Evolutionary conservation across 1,140 invertebrate genomes (phyloP), one percentile per base, ranked within the genome.

Genomic region (Penaeus chinensis): DNA sequence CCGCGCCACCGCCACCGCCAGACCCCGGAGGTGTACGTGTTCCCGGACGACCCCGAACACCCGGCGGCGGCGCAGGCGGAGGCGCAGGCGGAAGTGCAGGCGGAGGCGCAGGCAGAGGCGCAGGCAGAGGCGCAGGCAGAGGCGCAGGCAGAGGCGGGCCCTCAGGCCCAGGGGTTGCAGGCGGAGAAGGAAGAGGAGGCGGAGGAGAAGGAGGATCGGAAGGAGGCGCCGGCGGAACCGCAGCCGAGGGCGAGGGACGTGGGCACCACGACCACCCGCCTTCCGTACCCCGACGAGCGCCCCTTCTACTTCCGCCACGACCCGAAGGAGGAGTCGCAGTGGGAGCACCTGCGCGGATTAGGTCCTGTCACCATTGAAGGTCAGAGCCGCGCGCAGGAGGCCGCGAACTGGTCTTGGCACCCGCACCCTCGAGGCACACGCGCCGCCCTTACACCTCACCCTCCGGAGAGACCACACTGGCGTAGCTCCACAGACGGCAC

Each of bases 291-390:
- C 19, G 77, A 87, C 66, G 85, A 87, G 22, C 54, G 71, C 2
- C 85, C 85, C 69, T 87, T 87, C 74, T 87, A 87, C 54, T 60
- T 82, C 77, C 85, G 80, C 10, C 71, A 82, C 18, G 85, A 82
- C 69, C n/a, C 80, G 4, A 22, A 82, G 69, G 47, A 82, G 20
- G 60, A 19, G 71, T 74, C 71, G 27, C 71, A 54, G 19, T 82
- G 85, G 69, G 54, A 65, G 3, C 84, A 86, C 65, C 76, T 86
- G 62, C 22, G 27, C n/a, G 80, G 62, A 7, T 42, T 76, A 18
- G 79, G 62, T 3, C 60, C 69, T 42, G 74, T 74, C 69, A 77
- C 71, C 80, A 82, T 87, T 16, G 85, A 87, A 87, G 85, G 85
- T 87, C 80, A 87, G 85, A 24, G 27, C 47, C 78, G n/a, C 18